These are phyloP conservation scores for Hycleus cichorii DNA, from an alignment of 1,140 invertebrate species.

Conservation along the genomic window DNA sequence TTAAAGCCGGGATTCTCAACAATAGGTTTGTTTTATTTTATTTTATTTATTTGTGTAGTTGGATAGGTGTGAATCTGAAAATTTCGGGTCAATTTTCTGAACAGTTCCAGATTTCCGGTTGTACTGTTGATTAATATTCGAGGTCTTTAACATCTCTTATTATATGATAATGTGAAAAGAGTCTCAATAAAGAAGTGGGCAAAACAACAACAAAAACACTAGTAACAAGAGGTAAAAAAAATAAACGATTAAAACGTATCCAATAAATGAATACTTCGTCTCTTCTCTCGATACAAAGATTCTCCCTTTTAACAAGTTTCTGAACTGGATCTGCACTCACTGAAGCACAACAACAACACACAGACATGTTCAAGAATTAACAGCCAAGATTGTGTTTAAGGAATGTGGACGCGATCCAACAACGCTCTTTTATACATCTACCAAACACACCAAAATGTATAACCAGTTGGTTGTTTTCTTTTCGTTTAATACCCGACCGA, in stretches of 20 bases:
- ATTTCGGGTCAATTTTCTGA: neutral
- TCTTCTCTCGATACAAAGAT: constrained; percentile 6
- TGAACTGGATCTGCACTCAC: constrained; percentile 29
- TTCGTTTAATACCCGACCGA: too few relatives aligned
- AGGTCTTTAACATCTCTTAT: neutral
- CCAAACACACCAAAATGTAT: too few relatives aligned
- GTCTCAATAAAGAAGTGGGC: too few relatives aligned
- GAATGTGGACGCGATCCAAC: constrained; percentile 22
- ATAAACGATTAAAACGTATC: constrained; percentile 6
- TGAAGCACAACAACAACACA: constrained; percentile 31
- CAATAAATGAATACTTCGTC: constrained; percentile 11
- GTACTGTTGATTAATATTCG: neutral
- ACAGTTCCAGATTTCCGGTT: neutral
- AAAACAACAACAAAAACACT: too few relatives aligned
- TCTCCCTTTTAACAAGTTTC: constrained; percentile 27
- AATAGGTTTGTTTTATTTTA: too few relatives aligned
- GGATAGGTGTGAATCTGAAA: neutral
- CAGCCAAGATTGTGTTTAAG: constrained; percentile 29
- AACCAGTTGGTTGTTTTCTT: too few relatives aligned
- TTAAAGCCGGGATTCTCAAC: too few relatives aligned
- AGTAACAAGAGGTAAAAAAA: neutral
- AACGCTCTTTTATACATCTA: neutral
- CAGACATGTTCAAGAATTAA: constrained; percentile 31
- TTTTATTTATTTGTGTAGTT: neutral
- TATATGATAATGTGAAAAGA: neutral